Evolutionary conservation across 2,888 invertebrate genomes (phyloP).

Genomic region (Pseudeuparius sepicola): DNA sequence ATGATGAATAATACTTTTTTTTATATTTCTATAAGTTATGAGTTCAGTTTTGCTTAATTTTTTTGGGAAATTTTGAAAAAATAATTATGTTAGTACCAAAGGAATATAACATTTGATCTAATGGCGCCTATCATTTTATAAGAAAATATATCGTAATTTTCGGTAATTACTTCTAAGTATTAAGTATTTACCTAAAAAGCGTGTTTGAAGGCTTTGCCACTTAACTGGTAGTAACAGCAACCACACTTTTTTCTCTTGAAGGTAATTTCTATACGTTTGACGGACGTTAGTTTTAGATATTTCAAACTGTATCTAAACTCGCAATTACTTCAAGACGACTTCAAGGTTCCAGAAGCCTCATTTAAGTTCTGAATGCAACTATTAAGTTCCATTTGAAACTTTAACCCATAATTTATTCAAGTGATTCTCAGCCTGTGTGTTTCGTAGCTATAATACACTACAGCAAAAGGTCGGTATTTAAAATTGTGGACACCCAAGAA

Average conservation of each 20-base stretch:
- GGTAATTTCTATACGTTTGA: neutral
- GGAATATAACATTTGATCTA: constrained; percentile 1
- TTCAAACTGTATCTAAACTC: constrained; percentile 1
- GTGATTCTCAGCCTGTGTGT: no score
- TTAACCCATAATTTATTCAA: no score
- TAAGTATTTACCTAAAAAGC: constrained; percentile 1
- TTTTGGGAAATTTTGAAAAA: constrained; percentile 2
- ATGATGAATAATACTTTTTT: neutral
- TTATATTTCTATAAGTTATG: neutral
- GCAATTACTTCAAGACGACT: constrained; percentile 2
- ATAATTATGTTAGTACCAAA: constrained; percentile 2
- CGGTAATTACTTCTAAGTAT: constrained; percentile 2
- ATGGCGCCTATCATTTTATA: constrained; percentile 2
- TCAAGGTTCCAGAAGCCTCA: constrained; percentile 3
- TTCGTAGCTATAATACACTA: no score
- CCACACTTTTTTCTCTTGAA: constrained; percentile 1
- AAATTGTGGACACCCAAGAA: no score
- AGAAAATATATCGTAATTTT: constrained; percentile 2
- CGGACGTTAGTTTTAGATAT: constrained; percentile 1
- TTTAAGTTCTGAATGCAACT: constrained; percentile 3
- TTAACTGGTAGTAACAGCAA: constrained; percentile 3
- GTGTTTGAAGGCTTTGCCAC: constrained; percentile 1
- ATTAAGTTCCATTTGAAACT: no score
- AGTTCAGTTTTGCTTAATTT: constrained; percentile 2
- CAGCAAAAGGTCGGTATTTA: no score